A percentile compares a stretch with the other conserved stretches of the same genome.
Conservation (phyloP, 1,140 invertebrate species). For the Diorhabda sublineata region DNA sequence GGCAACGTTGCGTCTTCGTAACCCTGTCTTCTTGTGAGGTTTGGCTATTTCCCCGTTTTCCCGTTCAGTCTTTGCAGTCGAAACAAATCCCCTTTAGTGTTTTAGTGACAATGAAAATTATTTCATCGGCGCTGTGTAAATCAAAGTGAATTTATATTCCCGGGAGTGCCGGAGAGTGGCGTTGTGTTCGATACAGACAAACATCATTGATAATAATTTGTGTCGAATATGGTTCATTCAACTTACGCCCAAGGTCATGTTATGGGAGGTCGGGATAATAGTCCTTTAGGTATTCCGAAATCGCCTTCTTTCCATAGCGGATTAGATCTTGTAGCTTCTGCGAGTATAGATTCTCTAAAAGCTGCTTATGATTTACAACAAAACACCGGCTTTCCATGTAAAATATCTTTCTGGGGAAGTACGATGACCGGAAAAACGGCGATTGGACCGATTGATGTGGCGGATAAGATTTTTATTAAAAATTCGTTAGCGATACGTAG, state of each 20-base stretch:
- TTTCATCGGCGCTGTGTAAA: neutral
- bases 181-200: neutral
- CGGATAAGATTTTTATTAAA: constrained; percentile 12
- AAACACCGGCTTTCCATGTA: constrained; percentile 12
- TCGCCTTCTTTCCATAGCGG: constrained; percentile 81
- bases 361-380: constrained; percentile 35
- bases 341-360: constrained; percentile 49
- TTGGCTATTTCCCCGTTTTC: neutral
- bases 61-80: neutral
- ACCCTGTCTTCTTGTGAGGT: neutral
- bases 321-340: constrained; percentile 66
- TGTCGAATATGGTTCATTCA: constrained; percentile 47
- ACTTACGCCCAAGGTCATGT: constrained; percentile 53
- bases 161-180: neutral
- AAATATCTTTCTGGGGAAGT: neutral
- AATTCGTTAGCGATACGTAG: constrained; percentile 22
- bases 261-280: constrained; percentile 53
- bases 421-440: constrained; percentile 1
- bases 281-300: constrained; percentile 68
- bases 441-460: neutral
- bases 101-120: neutral
- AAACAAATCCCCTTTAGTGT: neutral
- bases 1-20: constrained; percentile 1
- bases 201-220: neutral
- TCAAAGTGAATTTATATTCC: neutral